A percentile compares a stretch with the other conserved stretches of the same genome.
Conservation (phyloP, 2,797 vertebrate species). For the Sphenopsis melanotis region DNA sequence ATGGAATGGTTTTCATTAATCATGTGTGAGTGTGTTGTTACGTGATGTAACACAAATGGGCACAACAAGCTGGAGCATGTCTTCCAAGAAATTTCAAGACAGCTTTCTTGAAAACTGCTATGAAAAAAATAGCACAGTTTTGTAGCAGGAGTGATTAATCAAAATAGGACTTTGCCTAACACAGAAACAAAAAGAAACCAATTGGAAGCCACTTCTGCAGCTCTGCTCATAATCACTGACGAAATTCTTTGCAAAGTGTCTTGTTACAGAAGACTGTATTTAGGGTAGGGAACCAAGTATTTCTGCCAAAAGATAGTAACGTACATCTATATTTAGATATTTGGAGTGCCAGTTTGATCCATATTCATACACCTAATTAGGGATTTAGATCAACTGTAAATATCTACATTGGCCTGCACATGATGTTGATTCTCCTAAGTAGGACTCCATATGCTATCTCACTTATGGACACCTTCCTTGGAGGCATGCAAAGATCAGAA, state of each 20-base stretch:
- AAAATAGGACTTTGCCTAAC: neutral
- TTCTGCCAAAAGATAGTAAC: neutral
- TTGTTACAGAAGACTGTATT: neutral
- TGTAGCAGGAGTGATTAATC: neutral
- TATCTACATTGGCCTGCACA: neutral
- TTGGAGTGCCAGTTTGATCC: neutral
- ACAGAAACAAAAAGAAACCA: neutral
- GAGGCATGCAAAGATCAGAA: neutral
- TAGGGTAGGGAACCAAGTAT: neutral
- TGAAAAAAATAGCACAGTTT: slow-evolving; percentile 1
- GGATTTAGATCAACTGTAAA: neutral
- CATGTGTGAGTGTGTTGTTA: neutral
- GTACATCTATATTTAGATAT: neutral
- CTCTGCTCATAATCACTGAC: neutral
- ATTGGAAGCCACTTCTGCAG: neutral
- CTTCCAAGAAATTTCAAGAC: slow-evolving; percentile 30
- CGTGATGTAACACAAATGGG: neutral
- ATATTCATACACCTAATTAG: neutral
- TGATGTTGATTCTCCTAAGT: neutral
- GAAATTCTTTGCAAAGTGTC: neutral
- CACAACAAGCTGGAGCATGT: neutral
- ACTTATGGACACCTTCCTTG: neutral
- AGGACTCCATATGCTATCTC: neutral
- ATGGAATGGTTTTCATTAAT: neutral
- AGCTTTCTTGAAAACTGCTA: slow-evolving; percentile 2